Base-by-base conservation (phyloP, 2,113 vertebrate genomes). In the Eretmochelys imbricata region DNA sequence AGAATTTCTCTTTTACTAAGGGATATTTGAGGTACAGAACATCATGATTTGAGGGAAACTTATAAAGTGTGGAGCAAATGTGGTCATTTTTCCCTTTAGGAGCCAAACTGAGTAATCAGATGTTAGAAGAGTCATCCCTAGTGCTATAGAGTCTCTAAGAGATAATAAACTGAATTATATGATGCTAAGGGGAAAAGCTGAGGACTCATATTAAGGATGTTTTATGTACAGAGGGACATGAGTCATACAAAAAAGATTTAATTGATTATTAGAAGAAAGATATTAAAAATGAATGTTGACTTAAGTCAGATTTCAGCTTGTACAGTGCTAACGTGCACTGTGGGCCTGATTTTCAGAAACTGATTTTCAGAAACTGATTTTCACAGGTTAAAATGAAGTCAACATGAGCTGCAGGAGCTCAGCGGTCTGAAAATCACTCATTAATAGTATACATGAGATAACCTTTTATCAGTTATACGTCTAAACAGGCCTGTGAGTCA, bases 241-340 rank as follows among this genome's bases (percentile, higher is more conserved):
- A 87, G 54, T 89, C 84, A 51, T 0, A 22, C 35, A 72, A 72
- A 20, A 72, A 72, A 10, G 2, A 75, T 90, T 85, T 83, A 1
- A 27, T 22, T 0, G 0, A 51, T 88, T 94, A 86, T 62, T 62
- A 82, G n/a, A 89, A 85, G 84, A 91, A 35, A 8, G 57, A 17
- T 80, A 16, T 89, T 94, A 96, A 90, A 96, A 95, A 85, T 76
- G 85, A 78, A 78, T 24, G 42, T 25, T 48, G 75, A 78, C 75
- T 48, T 25, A 78, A 78, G 22, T 48, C 75, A 14, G 75, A 48
- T 78, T 78, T 78, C 42, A 48, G 12, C 46, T 48, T 12, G 29
- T 5, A 10, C 3, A 65, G 46, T 7, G 49, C 1, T 78, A 72
- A 84, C 48, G 16, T 31, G 48, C 35, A 6, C 0, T 35, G 16